Conservation (phyloP, 2,797 vertebrate species). For the Meriones psammophilus region DNA sequence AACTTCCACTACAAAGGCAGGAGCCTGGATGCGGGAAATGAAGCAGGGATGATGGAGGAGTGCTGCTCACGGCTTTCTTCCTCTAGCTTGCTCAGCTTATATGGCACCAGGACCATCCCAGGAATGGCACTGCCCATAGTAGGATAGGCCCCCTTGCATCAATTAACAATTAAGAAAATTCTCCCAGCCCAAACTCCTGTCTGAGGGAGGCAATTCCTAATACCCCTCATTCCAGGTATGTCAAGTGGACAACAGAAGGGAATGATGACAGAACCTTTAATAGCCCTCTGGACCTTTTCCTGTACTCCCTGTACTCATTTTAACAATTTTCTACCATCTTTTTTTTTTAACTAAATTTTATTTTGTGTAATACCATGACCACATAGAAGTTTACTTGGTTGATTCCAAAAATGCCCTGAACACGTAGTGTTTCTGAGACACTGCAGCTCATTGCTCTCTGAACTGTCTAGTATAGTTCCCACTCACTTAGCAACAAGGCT, state of each 20-base stretch:
- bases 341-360: neutral
- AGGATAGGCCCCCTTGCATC: neutral
- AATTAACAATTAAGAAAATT: neutral
- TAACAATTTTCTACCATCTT: constrained; percentile 13
- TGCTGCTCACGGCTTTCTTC: neutral
- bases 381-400: neutral
- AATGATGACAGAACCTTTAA: neutral
- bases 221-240: neutral
- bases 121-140: neutral
- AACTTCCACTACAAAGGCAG: neutral
- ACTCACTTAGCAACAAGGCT: neutral
- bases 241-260: neutral
- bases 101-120: neutral
- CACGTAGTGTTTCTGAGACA: neutral
- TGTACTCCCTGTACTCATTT: neutral
- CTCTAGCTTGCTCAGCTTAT: neutral
- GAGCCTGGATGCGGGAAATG: neutral
- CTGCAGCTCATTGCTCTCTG: neutral
- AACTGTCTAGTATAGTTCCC: neutral
- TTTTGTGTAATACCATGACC: neutral
- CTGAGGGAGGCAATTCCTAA: neutral
- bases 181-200: neutral
- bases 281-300: neutral
- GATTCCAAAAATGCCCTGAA: constrained; percentile 14
- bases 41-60: neutral